Evolutionary conservation across 2,113 vertebrate genomes (phyloP).

Genomic region (Grantiella picta): DNA sequence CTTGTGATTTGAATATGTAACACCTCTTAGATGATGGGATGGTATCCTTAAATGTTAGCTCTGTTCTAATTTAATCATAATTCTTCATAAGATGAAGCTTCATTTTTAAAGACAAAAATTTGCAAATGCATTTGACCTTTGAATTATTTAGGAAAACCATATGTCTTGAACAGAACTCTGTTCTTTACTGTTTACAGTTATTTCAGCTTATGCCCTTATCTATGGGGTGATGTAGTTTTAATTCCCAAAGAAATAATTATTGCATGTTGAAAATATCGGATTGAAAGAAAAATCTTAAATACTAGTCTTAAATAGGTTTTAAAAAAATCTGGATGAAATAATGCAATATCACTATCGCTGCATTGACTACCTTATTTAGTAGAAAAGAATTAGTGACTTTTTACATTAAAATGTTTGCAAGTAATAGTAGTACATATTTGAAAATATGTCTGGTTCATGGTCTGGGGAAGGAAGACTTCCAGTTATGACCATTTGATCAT

Average conservation of each 20-base stretch:
- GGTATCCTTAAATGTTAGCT: not conserved
- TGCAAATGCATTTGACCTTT: not conserved
- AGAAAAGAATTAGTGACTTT: not conserved
- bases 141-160: not conserved
- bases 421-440: not conserved
- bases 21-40: not conserved
- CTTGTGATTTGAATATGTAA: conserved; percentile 19
- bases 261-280: not conserved
- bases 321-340: not conserved
- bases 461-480: not conserved
- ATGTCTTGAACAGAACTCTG: not conserved
- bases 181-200: not conserved
- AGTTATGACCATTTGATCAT: not conserved
- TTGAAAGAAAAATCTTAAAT: not conserved
- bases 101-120: not conserved
- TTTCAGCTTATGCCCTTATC: not conserved
- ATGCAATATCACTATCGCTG: not conserved
- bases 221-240: not conserved
- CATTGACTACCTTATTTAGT: not conserved
- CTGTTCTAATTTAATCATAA: not conserved
- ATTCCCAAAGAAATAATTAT: not conserved
- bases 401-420: not conserved
- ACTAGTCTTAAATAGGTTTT: not conserved
- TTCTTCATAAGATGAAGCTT: not conserved
- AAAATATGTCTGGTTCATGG: not conserved